Conservation (phyloP, 2,888 invertebrate species). For the Operophtera brumata region DNA sequence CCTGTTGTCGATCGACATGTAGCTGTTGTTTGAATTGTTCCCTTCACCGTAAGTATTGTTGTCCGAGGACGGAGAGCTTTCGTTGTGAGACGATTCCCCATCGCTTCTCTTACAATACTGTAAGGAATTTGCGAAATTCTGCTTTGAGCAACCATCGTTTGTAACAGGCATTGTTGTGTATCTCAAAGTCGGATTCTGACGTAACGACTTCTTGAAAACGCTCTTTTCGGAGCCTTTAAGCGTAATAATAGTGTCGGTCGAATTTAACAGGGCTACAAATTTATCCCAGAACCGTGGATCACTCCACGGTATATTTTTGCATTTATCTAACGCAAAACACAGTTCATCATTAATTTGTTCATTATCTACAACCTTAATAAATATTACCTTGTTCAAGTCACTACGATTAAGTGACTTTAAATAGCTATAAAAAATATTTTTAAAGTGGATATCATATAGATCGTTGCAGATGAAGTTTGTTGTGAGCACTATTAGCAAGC, state of each 20-base stretch:
- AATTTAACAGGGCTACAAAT: conserved; percentile 88
- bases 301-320: conserved; percentile 86
- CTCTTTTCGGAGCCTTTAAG: conserved; percentile 70
- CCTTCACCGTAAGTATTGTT: conserved; percentile 83
- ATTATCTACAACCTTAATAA: conserved; percentile 71
- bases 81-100: conserved; percentile 78
- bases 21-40: conserved; percentile 84
- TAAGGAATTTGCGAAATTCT: conserved; percentile 76
- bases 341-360: conserved; percentile 74
- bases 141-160: conserved; percentile 79
- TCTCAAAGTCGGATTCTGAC: conserved; percentile 73
- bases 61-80: conserved; percentile 79
- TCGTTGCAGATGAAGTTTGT: conserved; percentile 74
- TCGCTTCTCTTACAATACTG: conserved; percentile 73
- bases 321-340: conserved; percentile 73
- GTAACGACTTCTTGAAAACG: conserved; percentile 76
- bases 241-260: conserved; percentile 79
- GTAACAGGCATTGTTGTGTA: conserved; percentile 80
- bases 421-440: conserved; percentile 75
- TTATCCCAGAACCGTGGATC: conserved; percentile 93
- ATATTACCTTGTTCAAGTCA: conserved; percentile 73
- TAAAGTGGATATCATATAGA: conserved; percentile 73
- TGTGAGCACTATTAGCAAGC: conserved; percentile 82
- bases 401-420: conserved; percentile 72
- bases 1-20: conserved; percentile 83